Percentiles rank a stretch among this genome's conserved stretches.
These are phyloP conservation scores for Camelus dromedarius DNA, from an alignment of 2,113 vertebrate species.

Conservation along the genomic window DNA sequence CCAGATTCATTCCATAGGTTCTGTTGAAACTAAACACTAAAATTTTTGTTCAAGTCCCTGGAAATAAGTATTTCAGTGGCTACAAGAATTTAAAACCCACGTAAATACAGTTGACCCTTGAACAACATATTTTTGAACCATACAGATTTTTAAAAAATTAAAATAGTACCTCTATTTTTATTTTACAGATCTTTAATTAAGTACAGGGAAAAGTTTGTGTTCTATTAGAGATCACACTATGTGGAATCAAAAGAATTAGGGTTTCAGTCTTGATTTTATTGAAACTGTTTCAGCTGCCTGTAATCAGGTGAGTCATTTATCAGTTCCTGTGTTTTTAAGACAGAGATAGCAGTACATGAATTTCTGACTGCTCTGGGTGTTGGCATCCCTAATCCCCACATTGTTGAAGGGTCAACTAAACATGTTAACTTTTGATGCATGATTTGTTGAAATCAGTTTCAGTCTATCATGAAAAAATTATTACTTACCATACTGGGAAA, in stretches of 20 bases:
- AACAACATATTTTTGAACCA: background rate
- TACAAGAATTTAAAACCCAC: background rate
- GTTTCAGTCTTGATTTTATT: background rate
- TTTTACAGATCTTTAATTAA: background rate
- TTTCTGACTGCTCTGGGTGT: background rate
- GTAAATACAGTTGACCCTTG: background rate
- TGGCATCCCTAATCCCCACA: background rate
- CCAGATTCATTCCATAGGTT: background rate
- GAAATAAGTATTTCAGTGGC: background rate
- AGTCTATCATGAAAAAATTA: background rate
- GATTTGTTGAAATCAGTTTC: background rate
- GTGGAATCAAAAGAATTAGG: background rate
- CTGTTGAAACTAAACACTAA: background rate
- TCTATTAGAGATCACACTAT: background rate
- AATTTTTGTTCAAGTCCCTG: background rate
- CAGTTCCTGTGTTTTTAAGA: background rate
- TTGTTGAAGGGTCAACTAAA: background rate
- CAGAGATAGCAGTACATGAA: background rate
- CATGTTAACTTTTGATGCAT: background rate
- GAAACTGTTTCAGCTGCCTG: background rate
- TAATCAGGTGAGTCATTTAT: background rate
- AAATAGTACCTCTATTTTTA: background rate
- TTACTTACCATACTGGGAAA: background rate
- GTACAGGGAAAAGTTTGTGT: background rate
- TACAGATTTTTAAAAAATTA: background rate